Evolutionary conservation across 2,888 invertebrate species (phyloP), one percentile per base, ranked within the genome.

Genomic region (Lasioglossum pauxillum): DNA sequence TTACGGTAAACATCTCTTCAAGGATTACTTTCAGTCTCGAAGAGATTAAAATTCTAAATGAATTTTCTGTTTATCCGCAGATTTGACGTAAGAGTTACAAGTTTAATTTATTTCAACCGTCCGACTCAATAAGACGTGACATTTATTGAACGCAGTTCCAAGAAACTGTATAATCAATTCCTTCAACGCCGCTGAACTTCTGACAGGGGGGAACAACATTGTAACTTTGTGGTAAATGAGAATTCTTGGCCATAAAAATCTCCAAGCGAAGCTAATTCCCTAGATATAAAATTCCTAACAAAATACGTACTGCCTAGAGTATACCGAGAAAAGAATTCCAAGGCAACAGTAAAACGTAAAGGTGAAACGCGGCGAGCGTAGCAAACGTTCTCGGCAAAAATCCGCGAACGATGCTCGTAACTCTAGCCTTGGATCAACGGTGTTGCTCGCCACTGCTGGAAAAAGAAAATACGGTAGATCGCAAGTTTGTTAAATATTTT

Each of bases 361-460:
- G 67, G 75, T 49, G 82, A 69, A 77, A 78, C 75, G 72, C 72
- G 57, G 73, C 57, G 74, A 46, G 64, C 27, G 57, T 49, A 75
- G 74, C 38, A 38, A 74, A 79, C 76, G 44, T 38, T 76, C 41
- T 57, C 72, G 8, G 73, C n/a, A 89, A 88, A 88, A 90, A 86
- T 80, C 60, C 69, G 67, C 35, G 87, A 90, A 90, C 88, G 88
- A 87, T 81, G 81, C 88, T 91, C 89, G 88, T 89, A 92, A 91
- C 82, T 90, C 78, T 80, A 77, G 75, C 57, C 81, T 81, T 71
- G 76, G 80, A 82, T 85, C 85, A 75, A 79, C 77, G 46, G 72
- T 69, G 64, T 75, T 69, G 49, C 74, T 71, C 73, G 31, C 23
- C 64, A 35, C 16, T 76, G 89, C 77, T 75, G 64, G 73, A 80